phyloP scores from a whole-genome alignment of 1,140 invertebrate genomes.

The Drosophila prosaltans region DNA sequence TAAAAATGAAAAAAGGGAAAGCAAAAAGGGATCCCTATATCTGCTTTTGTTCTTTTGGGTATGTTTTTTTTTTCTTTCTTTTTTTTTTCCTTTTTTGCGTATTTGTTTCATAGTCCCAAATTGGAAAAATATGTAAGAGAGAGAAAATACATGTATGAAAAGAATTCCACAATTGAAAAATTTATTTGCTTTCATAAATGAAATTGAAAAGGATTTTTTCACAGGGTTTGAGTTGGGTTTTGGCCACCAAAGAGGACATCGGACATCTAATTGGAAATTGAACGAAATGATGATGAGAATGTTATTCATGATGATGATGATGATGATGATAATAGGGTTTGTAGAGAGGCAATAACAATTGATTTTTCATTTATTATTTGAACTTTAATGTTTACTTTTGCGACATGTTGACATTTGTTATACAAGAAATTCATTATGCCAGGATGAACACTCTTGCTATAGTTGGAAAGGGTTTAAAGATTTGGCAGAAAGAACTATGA shows the following conservation, averaged over 20 bases:
- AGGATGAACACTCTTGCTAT: too few species aligned
- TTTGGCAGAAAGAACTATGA: too few species aligned
- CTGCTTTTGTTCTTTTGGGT: constrained; percentile 40
- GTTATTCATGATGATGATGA: neutral
- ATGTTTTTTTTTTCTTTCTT: constrained; percentile 28
- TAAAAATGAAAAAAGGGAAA: neutral
- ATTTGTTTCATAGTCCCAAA: constrained; percentile 43
- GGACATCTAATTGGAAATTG: constrained; percentile 2
- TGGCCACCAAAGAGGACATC: neutral
- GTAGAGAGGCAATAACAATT: neutral
- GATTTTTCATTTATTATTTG: neutral
- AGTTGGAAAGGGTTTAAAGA: too few species aligned
- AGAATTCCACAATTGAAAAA: constrained; percentile 66
- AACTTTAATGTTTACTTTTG: too few species aligned
- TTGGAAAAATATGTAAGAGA: constrained; percentile 22
- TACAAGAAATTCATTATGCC: too few species aligned
- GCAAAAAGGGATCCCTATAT: constrained; percentile 46
- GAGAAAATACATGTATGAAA: constrained; percentile 10
- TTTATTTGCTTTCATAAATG: constrained; percentile 71
- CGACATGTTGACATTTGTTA: too few species aligned
- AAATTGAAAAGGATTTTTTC: constrained; percentile 65
- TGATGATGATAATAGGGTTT: neutral
- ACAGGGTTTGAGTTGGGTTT: constrained; percentile 29
- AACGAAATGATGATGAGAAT: neutral
- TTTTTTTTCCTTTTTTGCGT: neutral